Base-by-base conservation (phyloP, 2,888 invertebrate species). In the Congeria kusceri region DNA sequence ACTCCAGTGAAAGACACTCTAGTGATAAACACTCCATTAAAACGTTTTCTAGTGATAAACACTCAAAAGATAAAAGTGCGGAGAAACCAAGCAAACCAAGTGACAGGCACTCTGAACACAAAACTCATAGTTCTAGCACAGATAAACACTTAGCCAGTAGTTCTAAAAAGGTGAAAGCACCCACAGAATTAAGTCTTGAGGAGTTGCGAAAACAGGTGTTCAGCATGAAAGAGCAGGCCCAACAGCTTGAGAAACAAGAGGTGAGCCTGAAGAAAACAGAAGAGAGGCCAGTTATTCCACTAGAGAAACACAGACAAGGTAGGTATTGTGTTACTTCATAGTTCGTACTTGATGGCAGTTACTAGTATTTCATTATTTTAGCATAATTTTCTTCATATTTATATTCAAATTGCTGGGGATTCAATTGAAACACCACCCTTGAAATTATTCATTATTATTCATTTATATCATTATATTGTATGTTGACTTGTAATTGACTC, bases 291-390 rank as follows among this genome's bases (percentile, higher is more conserved):
- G 18, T 49, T 13, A 56, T n/a, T 29, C 13, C 32, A 2, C 65
- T 69, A 18, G 56, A 69, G 66, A 78, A 77, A 61, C 69, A 73
- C 39, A 72, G 82, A 59, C 69, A 76, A n/a, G 82, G 80, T 80
- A 46, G 5, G 65, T 65, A 32, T 39, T 39, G 4, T 23, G 11
- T 2, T 39, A 15, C 44, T 7, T 64, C 46, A 56, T 56, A 15
- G 39, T 39, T 39, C 39, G 15, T 39, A 1, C 39, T 39, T 11
- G 39, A 39, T 7, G 15, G 39, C 39, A 39, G 15, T 32, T 32
- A 32, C 32, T 7, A 32, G 32, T 32, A 32, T 7, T 32, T 4
- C 4, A 32, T 9, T 32, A 32, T 32, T 32, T 4, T 32, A 32
- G 32, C 32, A 32, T 4, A 32, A 32, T 7, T 32, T 4, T 32